These are phyloP conservation scores for Gnathonemus longibarbis DNA, from an alignment of 2,113 vertebrate species.

Conservation along the genomic window DNA sequence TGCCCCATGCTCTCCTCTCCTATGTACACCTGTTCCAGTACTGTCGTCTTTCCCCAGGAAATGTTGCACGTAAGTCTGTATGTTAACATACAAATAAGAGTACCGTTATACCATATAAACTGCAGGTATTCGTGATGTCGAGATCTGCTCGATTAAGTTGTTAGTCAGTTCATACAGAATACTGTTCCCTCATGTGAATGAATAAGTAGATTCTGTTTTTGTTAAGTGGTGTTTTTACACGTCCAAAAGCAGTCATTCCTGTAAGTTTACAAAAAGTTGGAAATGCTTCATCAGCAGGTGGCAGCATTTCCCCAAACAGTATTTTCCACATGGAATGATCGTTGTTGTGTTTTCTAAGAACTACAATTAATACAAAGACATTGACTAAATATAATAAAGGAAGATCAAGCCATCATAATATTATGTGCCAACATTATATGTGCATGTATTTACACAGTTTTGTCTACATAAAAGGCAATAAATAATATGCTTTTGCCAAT, in stretches of 20 bases:
- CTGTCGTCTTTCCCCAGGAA: not conserved
- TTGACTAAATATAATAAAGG: not conserved
- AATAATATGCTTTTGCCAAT: not conserved
- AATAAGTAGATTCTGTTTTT: not conserved
- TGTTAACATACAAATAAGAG: not conserved
- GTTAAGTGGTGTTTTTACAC: not conserved
- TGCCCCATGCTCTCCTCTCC: not conserved
- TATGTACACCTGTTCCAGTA: not conserved
- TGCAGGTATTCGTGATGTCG: not conserved
- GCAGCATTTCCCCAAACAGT: conserved; percentile 1
- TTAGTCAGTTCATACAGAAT: not conserved
- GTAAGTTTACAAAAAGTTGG: not conserved
- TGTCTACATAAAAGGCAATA: not conserved
- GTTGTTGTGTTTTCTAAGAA: not conserved
- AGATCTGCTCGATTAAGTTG: not conserved
- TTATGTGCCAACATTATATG: not conserved
- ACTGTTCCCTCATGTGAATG: not conserved
- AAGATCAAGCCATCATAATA: not conserved
- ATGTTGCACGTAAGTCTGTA: not conserved
- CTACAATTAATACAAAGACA: not conserved
- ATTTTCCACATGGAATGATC: not conserved
- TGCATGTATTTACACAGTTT: not conserved
- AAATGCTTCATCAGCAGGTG: not conserved
- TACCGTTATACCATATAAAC: not conserved
- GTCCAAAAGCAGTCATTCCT: not conserved